Evolutionary conservation across 2,113 vertebrate species (phyloP).

Genomic region (Donacobius atricapilla): DNA sequence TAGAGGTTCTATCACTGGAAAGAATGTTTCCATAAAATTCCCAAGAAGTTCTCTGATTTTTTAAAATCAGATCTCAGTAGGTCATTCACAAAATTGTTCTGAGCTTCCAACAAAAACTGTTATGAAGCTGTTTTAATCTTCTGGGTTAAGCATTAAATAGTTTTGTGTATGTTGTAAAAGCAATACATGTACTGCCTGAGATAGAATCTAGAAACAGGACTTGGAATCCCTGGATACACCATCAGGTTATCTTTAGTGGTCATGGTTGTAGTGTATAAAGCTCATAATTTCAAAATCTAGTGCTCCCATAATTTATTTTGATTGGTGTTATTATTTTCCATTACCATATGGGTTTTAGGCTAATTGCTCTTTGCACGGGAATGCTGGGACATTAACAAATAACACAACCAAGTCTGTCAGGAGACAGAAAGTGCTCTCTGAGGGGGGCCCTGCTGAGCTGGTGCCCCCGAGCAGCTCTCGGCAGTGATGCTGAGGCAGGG

Average conservation of each 20-base stretch:
- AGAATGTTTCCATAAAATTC: background rate
- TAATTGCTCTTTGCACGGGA: background rate
- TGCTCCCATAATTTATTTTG: background rate
- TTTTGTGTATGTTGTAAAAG: background rate
- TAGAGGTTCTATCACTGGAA: background rate
- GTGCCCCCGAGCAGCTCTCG: background rate
- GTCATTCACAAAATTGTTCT: background rate
- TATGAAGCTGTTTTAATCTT: background rate
- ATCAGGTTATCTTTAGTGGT: background rate
- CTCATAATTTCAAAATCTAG: background rate
- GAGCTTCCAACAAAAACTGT: background rate
- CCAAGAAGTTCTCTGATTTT: background rate
- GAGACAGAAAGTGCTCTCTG: background rate
- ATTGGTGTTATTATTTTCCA: background rate
- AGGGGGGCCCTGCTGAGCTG: background rate
- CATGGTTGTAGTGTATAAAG: background rate
- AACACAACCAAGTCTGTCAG: background rate
- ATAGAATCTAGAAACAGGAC: background rate
- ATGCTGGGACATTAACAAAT: background rate
- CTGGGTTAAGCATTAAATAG: background rate
- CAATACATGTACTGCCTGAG: accelerated
- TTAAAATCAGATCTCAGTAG: background rate
- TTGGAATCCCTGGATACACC: background rate
- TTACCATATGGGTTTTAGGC: background rate
- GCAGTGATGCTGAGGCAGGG: background rate